Evolutionary conservation across 2,888 invertebrate genomes (phyloP).

Genomic region (Xestobium rufovillosum): DNA sequence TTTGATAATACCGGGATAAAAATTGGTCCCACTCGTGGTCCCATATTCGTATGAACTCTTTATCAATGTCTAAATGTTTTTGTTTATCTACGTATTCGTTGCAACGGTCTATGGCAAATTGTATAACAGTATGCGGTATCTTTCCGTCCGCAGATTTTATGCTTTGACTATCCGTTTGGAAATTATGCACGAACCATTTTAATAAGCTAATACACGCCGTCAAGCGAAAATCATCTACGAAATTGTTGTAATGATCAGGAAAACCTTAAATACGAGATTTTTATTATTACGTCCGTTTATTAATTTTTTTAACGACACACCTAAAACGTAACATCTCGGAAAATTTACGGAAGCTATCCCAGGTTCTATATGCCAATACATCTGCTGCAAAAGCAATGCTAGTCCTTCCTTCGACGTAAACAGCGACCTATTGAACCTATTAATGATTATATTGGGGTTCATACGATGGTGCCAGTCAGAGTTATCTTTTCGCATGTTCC

Average conservation of each 20-base stretch:
- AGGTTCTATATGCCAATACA: conserved; percentile 80
- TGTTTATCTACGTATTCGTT: conserved; percentile 67
- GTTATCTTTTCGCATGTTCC: conserved; percentile 82
- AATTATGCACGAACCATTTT: conserved; percentile 61
- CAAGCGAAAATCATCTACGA: conserved; percentile 81
- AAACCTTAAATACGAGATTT: conserved; percentile 44
- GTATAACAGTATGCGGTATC: conserved; percentile 67
- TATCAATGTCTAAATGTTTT: conserved; percentile 69
- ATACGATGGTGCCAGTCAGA: conserved; percentile 60
- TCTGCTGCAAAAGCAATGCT: conserved; percentile 67
- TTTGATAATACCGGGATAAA: conserved; percentile 57
- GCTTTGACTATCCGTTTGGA: conserved; percentile 46
- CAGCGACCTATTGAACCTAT: conserved; percentile 76
- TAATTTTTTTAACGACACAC: conserved; percentile 28
- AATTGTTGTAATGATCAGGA: conserved; percentile 73
- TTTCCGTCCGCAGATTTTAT: conserved; percentile 54
- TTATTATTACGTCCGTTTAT: conserved; percentile 4
- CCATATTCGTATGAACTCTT: conserved; percentile 53
- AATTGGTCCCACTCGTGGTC: conserved; percentile 89
- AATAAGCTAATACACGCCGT: conserved; percentile 81
- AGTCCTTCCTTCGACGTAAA: conserved; percentile 92
- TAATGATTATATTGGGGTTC: conserved; percentile 61
- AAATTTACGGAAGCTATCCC: conserved; percentile 74
- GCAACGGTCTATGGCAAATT: conserved; percentile 74
- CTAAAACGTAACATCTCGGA: conserved; percentile 79